These are phyloP conservation scores for Alviniconcha marisindica DNA, from an alignment of 1,140 invertebrate species.

Conservation along the genomic window DNA sequence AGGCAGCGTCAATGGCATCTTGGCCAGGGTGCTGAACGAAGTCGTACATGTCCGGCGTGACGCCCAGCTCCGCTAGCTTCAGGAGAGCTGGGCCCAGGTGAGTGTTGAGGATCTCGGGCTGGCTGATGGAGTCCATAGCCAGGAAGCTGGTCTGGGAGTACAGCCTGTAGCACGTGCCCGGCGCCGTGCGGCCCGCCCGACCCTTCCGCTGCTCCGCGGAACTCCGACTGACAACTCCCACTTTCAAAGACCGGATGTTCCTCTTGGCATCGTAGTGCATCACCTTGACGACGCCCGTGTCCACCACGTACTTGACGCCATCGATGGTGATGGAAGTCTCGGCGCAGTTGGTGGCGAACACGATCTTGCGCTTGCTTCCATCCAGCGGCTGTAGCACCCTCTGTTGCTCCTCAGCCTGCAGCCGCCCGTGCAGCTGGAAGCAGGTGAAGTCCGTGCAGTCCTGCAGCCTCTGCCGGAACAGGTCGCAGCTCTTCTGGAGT, in stretches of 20 bases:
- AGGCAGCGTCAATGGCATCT: conserved; percentile 52
- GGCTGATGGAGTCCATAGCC: conserved; percentile 50
- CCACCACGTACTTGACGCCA: conserved; percentile 69
- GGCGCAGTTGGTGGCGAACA: conserved; percentile 72
- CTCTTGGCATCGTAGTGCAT: conserved; percentile 63
- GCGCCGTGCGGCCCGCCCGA: conserved; percentile 63
- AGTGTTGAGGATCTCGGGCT: conserved; percentile 66
- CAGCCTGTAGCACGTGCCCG: conserved; percentile 66
- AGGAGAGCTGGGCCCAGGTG: conserved; percentile 63
- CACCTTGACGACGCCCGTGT: conserved; percentile 69
- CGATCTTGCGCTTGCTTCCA: conserved; percentile 61
- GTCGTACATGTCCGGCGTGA: conserved; percentile 62
- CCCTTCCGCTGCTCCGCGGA: conserved; percentile 71
- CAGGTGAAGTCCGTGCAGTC: conserved; percentile 42
- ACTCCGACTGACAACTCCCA: conserved; percentile 57
- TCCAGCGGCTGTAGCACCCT: conserved; percentile 58
- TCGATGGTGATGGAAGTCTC: conserved; percentile 74
- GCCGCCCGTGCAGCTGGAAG: conserved; percentile 93
- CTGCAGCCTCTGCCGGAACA: conserved; percentile 40
- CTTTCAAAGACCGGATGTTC: conserved; percentile 58
- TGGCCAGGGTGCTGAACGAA: conserved; percentile 61
- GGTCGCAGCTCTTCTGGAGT: conserved; percentile 60
- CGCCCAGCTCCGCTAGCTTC: conserved; percentile 59
- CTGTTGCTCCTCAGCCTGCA: conserved; percentile 97
- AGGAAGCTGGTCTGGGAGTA: conserved; percentile 58